A percentile compares a stretch with the other conserved stretches of the same genome.
Evolutionary conservation across 2,797 vertebrate species (phyloP).

Genomic region (Epinephelus malabaricus): DNA sequence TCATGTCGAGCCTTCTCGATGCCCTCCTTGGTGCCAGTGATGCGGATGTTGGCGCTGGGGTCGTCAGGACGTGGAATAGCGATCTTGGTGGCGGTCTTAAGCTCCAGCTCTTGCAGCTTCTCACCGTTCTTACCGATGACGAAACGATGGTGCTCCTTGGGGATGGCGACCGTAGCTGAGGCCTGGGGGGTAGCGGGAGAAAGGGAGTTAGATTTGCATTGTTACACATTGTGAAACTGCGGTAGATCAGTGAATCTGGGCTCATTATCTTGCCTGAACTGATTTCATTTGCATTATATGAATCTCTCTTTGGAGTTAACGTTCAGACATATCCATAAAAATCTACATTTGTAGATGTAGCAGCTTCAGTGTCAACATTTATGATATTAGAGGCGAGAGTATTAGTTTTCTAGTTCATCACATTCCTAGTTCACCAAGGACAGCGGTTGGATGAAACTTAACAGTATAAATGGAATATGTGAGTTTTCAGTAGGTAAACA

Average conservation of each 20-base stretch:
- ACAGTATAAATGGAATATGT: background rate
- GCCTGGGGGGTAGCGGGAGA: conserved; percentile 66
- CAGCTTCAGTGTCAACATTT: conserved; percentile 10
- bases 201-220: background rate
- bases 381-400: background rate
- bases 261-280: background rate
- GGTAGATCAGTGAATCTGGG: background rate
- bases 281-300: background rate
- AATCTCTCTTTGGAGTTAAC: background rate
- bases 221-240: background rate
- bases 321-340: conserved; percentile 8
- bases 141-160: conserved; percentile 89
- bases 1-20: conserved; percentile 88
- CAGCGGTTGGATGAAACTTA: background rate
- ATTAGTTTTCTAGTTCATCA: background rate
- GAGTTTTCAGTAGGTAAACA: conserved; percentile 15
- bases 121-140: conserved; percentile 88
- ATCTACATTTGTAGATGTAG: background rate
- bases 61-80: conserved; percentile 86
- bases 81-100: conserved; percentile 88
- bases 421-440: background rate
- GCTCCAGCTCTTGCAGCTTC: conserved; percentile 89
- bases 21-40: conserved; percentile 87
- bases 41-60: conserved; percentile 85
- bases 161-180: conserved; percentile 86